Conservation (phyloP, 2,888 invertebrate genomes). For the Aleiodes alternator region DNA sequence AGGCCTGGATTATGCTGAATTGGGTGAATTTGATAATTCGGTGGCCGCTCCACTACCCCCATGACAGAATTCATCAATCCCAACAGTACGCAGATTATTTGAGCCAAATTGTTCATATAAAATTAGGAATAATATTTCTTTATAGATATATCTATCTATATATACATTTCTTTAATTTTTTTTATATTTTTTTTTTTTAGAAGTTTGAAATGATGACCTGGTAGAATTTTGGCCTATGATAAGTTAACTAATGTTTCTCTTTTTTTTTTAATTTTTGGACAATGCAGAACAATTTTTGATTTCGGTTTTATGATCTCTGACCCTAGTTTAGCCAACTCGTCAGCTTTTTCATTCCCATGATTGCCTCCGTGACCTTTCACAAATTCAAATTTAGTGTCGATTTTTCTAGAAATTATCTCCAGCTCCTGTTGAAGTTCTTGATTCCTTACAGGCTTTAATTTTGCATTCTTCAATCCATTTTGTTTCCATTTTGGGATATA, state of each 20-base stretch:
- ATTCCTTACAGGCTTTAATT: neutral
- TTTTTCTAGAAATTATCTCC: neutral
- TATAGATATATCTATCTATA: too few relatives aligned
- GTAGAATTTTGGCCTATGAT: too few relatives aligned
- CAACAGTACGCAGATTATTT: neutral
- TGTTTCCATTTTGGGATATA: neutral
- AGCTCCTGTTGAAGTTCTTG: neutral
- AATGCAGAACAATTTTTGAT: neutral
- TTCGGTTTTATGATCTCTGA: neutral
- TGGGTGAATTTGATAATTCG: too few relatives aligned
- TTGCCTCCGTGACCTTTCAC: neutral
- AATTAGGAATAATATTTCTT: too few relatives aligned
- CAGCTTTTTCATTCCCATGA: neutral
- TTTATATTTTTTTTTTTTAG: too few relatives aligned
- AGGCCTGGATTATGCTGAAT: too few relatives aligned
- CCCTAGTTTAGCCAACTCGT: neutral
- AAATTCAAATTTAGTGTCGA: neutral
- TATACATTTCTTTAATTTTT: too few relatives aligned
- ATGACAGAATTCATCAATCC: too few relatives aligned
- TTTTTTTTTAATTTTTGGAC: slow-evolving; percentile 40
- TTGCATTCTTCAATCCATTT: slow-evolving; percentile 2
- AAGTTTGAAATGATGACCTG: too few relatives aligned
- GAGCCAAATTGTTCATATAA: too few relatives aligned
- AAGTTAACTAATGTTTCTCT: neutral
- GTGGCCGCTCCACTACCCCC: too few relatives aligned